phyloP scores from a whole-genome alignment of 2,888 invertebrate species.

The Cybosia mesomella region DNA sequence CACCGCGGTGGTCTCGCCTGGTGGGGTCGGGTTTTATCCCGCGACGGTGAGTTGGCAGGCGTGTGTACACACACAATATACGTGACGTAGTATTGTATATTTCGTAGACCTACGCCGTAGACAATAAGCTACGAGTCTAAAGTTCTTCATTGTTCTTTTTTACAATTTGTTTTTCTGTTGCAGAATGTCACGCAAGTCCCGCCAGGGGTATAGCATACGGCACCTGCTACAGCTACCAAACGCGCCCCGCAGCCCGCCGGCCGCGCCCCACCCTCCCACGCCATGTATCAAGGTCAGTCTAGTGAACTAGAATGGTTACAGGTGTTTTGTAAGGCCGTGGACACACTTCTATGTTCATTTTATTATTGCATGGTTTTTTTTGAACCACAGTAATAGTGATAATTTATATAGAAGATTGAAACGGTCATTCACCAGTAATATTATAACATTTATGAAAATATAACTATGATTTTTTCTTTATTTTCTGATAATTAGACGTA shows the following conservation, averaged over 20 bases:
- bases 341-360: not conserved
- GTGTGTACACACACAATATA: no score
- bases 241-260: constrained; percentile 74
- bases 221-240: constrained; percentile 82
- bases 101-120: constrained; percentile 10
- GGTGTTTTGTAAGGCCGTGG: constrained; percentile 4
- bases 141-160: not conserved
- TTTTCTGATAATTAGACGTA: not conserved
- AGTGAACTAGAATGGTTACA: constrained; percentile 17
- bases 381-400: not conserved
- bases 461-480: not conserved
- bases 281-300: constrained; percentile 77
- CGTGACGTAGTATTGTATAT: not conserved
- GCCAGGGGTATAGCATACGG: constrained; percentile 83
- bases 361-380: no score
- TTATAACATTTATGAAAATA: not conserved
- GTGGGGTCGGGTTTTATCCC: no score
- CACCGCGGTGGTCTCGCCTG: no score
- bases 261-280: constrained; percentile 67
- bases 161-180: constrained; percentile 23
- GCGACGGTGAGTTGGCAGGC: no score
- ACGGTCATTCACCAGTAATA: not conserved
- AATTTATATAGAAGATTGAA: not conserved
- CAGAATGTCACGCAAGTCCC: constrained; percentile 84
- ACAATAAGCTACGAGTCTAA: not conserved